A percentile compares a stretch with the other conserved stretches of the same genome.
Conservation (phyloP, 2,888 invertebrate genomes). For the Dryocosmus kuriphilus region DNA sequence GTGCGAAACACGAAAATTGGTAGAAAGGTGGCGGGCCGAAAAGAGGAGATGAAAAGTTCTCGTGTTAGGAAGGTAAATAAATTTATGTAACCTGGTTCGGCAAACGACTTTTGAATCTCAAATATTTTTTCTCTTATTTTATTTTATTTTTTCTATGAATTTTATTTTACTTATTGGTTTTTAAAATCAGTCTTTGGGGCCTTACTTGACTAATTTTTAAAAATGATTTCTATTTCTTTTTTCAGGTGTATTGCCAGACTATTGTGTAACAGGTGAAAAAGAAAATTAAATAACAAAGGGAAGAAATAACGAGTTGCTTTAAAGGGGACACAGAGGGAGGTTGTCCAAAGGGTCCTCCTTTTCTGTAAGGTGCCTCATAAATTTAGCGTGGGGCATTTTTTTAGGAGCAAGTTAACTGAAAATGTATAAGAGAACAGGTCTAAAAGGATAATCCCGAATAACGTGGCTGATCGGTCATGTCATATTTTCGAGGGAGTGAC, state of each 20-base stretch:
- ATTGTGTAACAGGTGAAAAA: not conserved
- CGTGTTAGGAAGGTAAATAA: not conserved
- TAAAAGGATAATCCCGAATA: conserved; percentile 37
- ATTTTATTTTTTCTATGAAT: not conserved
- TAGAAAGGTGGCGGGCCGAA: not conserved
- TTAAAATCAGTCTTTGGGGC: no score
- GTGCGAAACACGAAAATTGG: conserved; percentile 36
- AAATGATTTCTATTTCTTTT: no score
- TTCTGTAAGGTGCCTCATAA: conserved; percentile 11
- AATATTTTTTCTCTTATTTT: conserved; percentile 5
- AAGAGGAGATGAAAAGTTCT: not conserved
- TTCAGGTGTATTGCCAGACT: not conserved
- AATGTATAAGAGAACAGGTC: conserved; percentile 6
- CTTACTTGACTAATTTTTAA: no score
- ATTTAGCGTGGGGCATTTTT: conserved; percentile 6
- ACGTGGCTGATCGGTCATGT: conserved; percentile 32
- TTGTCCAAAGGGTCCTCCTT: not conserved
- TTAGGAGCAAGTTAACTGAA: not conserved
- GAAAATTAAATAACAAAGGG: conserved; percentile 6
- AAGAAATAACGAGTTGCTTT: conserved; percentile 21
- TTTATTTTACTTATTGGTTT: no score
- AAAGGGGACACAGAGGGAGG: not conserved
- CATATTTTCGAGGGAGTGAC: conserved; percentile 36
- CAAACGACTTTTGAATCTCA: not conserved
- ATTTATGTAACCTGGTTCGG: not conserved